These are phyloP conservation scores for Sarcophaga rosellei DNA, from an alignment of 2,888 invertebrate genomes.

Conservation along the genomic window DNA sequence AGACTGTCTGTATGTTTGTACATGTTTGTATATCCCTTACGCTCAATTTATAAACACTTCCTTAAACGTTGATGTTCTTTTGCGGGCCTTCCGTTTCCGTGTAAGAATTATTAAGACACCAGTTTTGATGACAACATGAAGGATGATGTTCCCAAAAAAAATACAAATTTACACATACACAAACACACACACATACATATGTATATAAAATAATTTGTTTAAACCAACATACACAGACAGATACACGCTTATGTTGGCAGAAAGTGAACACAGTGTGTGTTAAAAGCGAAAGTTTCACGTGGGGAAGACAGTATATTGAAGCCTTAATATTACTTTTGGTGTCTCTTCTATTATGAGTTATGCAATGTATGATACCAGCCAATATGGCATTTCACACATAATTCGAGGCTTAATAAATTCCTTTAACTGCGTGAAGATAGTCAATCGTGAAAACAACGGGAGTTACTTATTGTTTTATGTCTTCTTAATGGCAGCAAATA, in stretches of 20 bases:
- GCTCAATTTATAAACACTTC: constrained; percentile 66
- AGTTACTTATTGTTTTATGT: neutral
- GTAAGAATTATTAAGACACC: constrained; percentile 68
- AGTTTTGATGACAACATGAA: constrained; percentile 68
- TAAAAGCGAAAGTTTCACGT: constrained; percentile 8
- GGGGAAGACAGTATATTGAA: neutral
- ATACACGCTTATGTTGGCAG: neutral
- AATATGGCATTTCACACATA: constrained; percentile 60
- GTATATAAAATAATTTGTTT: constrained; percentile 65
- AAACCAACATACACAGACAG: constrained; percentile 8
- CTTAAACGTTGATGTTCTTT: constrained; percentile 45
- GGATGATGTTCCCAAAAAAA: constrained; percentile 57
- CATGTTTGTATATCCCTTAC: constrained; percentile 33
- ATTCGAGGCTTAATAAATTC: constrained; percentile 52
- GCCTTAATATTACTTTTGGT: neutral
- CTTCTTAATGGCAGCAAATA: neutral
- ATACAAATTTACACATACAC: constrained; percentile 2
- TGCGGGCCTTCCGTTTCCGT: constrained; percentile 63
- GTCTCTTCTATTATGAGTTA: neutral
- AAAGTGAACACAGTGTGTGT: constrained; percentile 44
- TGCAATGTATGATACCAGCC: constrained; percentile 46
- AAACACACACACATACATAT: neutral
- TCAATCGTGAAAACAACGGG: constrained; percentile 22
- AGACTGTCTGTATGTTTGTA: neutral
- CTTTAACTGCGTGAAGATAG: constrained; percentile 25